Conservation (phyloP, 2,113 vertebrate species). For the Dasyurus viverrinus region DNA sequence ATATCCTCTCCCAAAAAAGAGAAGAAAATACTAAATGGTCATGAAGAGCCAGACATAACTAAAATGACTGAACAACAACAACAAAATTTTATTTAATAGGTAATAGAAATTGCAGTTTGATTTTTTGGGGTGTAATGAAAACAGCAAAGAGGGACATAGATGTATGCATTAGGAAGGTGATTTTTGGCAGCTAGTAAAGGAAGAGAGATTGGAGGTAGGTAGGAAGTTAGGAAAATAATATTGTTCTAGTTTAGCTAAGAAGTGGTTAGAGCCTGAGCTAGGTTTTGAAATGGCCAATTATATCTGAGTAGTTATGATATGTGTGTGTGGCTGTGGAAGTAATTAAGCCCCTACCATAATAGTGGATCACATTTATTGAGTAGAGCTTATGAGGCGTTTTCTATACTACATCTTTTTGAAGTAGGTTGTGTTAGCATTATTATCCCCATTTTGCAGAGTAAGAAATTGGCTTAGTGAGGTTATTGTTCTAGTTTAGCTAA, state of each 20-base stretch:
- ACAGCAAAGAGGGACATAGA: neutral
- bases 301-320: neutral
- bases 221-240: neutral
- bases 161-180: neutral
- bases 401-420: neutral
- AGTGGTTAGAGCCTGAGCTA: neutral
- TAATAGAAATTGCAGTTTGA: too few species aligned
- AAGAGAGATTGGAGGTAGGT: neutral
- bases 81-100: neutral
- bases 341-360: neutral
- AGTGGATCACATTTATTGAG: neutral
- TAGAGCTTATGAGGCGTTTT: neutral
- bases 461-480: neutral
- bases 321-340: neutral
- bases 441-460: neutral
- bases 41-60: too few species aligned
- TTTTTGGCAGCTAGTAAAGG: neutral
- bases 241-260: neutral
- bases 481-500: neutral
- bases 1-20: too few species aligned
- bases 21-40: too few species aligned
- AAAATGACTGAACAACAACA: too few species aligned
- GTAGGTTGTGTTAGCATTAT: neutral
- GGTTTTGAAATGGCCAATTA: neutral
- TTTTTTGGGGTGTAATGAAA: neutral